Percentiles rank a stretch among this genome's conserved stretches.
Conservation (phyloP, 2,113 vertebrate species). For the Mormoops blainvillei region DNA sequence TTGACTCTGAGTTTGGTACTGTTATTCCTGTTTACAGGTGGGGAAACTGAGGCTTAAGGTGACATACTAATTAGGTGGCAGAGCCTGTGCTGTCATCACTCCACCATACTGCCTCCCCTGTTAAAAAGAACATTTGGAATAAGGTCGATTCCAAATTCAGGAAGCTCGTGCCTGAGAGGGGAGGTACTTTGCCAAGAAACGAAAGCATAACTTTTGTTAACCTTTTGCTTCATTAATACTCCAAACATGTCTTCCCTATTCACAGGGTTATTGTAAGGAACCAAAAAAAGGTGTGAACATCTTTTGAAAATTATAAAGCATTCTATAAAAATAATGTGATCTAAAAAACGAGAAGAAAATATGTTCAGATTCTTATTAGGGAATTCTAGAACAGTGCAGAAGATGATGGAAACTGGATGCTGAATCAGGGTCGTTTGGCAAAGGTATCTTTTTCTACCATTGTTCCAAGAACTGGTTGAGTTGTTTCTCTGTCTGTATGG, state of each 20-base stretch:
- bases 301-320: neutral
- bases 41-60: neutral
- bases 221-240: neutral
- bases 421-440: neutral
- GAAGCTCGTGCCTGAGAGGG: neutral
- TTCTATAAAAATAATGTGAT: neutral
- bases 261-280: neutral
- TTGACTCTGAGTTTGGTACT: neutral
- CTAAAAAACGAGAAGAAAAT: neutral
- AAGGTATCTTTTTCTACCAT: neutral
- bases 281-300: neutral
- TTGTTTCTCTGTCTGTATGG: neutral
- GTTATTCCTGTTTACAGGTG: neutral
- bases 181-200: neutral
- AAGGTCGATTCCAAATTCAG: neutral
- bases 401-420: neutral
- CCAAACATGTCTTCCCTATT: neutral
- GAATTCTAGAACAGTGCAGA: neutral
- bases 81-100: neutral
- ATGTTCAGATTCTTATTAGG: neutral
- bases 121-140: neutral
- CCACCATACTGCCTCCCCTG: neutral
- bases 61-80: neutral
- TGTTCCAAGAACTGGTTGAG: neutral
- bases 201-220: neutral